These are phyloP conservation scores for Hormaphis cornu DNA, from an alignment of 1,140 invertebrate species.

Conservation along the genomic window DNA sequence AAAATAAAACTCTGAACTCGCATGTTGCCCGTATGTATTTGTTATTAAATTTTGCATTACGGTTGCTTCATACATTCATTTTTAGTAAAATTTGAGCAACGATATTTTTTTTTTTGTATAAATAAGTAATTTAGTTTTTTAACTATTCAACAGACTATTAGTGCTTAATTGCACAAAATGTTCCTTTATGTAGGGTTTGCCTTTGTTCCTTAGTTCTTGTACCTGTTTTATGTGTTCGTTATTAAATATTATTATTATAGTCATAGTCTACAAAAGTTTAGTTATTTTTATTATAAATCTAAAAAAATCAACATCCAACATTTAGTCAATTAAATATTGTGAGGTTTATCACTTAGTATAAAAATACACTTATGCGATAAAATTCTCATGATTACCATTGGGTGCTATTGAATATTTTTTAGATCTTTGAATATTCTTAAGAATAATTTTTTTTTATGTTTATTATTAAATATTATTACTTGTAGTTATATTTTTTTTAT, in stretches of 20 bases:
- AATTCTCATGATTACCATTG: neutral
- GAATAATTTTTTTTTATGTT: neutral
- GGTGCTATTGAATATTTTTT: constrained; percentile 1
- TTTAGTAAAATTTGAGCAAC: neutral
- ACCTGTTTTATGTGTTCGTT: neutral
- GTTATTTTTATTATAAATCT: neutral
- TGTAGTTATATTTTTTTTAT: neutral
- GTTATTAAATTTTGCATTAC: neutral
- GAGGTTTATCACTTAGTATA: neutral
- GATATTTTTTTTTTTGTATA: neutral
- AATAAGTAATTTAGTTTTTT: neutral
- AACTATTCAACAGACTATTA: neutral
- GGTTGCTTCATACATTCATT: neutral
- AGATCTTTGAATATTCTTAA: neutral
- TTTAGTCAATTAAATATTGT: neutral
- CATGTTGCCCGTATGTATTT: neutral
- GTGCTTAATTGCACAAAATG: neutral
- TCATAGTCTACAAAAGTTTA: neutral
- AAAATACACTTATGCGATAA: neutral
- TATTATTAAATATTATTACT: too few species aligned
- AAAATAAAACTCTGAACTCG: neutral
- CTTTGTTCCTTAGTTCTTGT: constrained; percentile 20
- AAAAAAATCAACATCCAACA: too few species aligned
- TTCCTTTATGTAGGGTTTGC: neutral
- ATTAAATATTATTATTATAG: neutral